These are phyloP conservation scores for Isichthys henryi DNA, from an alignment of 2,113 vertebrate species.

Conservation along the genomic window DNA sequence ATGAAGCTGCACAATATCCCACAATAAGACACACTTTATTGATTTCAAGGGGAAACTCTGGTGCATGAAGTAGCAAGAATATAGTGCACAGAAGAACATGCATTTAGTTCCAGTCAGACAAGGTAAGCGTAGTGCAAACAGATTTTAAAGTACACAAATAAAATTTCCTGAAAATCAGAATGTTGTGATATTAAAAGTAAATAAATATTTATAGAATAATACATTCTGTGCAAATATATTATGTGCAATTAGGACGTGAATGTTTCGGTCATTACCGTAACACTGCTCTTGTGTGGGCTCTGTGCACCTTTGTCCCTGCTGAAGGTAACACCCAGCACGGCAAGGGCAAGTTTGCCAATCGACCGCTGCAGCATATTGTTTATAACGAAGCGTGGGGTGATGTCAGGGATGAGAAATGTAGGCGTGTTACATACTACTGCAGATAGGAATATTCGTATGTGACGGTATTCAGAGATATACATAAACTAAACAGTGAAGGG, in stretches of 20 bases:
- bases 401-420: not conserved
- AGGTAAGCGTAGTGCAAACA: not conserved
- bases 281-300: not conserved
- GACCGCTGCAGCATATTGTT: not conserved
- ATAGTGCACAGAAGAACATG: not conserved
- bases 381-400: not conserved
- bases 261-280: not conserved
- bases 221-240: not conserved
- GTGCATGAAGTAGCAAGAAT: not conserved
- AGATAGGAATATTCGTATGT: not conserved
- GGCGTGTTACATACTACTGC: not conserved
- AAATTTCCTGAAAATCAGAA: not conserved
- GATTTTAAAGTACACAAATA: not conserved
- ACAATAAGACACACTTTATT: not conserved
- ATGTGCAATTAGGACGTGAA: not conserved
- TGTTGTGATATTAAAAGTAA: not conserved
- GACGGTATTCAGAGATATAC: not conserved
- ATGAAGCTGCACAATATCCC: too few relatives aligned
- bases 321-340: not conserved
- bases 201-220: not conserved
- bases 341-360: not conserved
- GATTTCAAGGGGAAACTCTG: not conserved
- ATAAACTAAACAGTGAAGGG: not conserved
- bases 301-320: not conserved
- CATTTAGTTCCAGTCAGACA: not conserved